Evolutionary conservation across 23 tunicate genomes (phyloP), one percentile per base, ranked within the genome.

Genomic region (Botrylloides violaceus): DNA sequence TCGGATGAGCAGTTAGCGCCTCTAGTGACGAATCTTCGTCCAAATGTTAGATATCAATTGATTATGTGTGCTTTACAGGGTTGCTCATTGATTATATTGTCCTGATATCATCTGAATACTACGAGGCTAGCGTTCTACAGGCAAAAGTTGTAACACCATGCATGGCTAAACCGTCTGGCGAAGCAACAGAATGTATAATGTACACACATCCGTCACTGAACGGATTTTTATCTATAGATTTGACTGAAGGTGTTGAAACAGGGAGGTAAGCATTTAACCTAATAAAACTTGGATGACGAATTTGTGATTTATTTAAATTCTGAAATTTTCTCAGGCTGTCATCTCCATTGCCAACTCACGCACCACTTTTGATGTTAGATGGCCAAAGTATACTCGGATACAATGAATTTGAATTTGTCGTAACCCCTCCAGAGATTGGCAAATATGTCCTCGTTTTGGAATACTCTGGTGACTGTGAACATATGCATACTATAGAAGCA

Each of bases 391-490:
- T 83, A 19, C 36, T 55, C 30, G 78, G 59, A 4, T 79, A 66
- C 3, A 58, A 66, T 30, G 49, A 56, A 2, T 49, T 48, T 29
- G 53, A 43, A 7, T 43, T 43, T 43, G 15, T 43, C 53, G 53
- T 43, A 7, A 7, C 53, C 1, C 55, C 92, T 7, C 84, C 89
- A n/a, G 31, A 25, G 27, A 36, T 72, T 39, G 99, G 99, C 36
- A 66, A 86, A 78, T 94, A 94, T 53, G 95, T 94, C 15, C 65
- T 94, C 2, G 99, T 94, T 1, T 34, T 86, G 75, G 95, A 94
- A 49, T 94, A 94, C 61, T 84, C 88, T n/a, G 79, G 77, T 73
- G 64, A 48, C 29, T 79, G 61, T 2, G 71, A 82, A 32, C 73
- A 43, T 19, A 68, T 43, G 58, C 74, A 68, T 5, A 68, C 74